Conservation (phyloP, 2,888 invertebrate genomes). For the Brassicogethes aeneus region DNA sequence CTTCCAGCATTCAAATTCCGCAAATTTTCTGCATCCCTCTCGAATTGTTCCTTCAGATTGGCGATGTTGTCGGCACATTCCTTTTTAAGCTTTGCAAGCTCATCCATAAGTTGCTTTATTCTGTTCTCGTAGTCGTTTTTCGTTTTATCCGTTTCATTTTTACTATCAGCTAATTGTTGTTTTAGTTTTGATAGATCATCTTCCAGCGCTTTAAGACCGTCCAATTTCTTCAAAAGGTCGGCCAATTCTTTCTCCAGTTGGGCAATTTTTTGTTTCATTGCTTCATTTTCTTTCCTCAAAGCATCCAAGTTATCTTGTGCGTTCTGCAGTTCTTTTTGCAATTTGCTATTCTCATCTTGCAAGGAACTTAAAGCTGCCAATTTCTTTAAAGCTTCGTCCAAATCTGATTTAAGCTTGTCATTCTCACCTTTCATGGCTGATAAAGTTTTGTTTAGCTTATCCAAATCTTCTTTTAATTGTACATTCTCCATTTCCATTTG, state of each 20-base stretch:
- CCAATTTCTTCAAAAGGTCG: neutral
- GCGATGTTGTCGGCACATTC: slow-evolving; percentile 29
- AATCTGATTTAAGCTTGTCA: slow-evolving; percentile 9
- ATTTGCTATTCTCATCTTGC: no score
- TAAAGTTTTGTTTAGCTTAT: neutral
- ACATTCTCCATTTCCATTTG: slow-evolving; percentile 11
- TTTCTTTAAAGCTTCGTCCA: slow-evolving; percentile 12
- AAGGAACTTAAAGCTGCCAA: no score
- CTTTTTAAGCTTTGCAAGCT: slow-evolving; percentile 25
- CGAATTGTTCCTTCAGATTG: slow-evolving; percentile 46
- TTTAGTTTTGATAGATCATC: no score
- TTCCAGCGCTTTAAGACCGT: neutral
- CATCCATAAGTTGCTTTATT: slow-evolving; percentile 15
- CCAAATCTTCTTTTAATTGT: slow-evolving; percentile 8
- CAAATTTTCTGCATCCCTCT: slow-evolving; percentile 45
- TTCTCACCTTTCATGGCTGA: slow-evolving; percentile 1
- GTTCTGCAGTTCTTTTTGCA: neutral
- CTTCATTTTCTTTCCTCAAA: neutral
- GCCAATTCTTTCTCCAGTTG: neutral
- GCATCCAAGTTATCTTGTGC: neutral
- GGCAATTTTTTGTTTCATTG: neutral
- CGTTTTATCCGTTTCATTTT: neutral
- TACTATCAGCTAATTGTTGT: no score
- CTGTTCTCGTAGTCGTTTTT: slow-evolving; percentile 8
- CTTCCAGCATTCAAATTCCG: slow-evolving; percentile 47